Evolutionary conservation across 35 echinoderm and acorn worm species (phyloP).

Genomic region (Apostichopus californicus): DNA sequence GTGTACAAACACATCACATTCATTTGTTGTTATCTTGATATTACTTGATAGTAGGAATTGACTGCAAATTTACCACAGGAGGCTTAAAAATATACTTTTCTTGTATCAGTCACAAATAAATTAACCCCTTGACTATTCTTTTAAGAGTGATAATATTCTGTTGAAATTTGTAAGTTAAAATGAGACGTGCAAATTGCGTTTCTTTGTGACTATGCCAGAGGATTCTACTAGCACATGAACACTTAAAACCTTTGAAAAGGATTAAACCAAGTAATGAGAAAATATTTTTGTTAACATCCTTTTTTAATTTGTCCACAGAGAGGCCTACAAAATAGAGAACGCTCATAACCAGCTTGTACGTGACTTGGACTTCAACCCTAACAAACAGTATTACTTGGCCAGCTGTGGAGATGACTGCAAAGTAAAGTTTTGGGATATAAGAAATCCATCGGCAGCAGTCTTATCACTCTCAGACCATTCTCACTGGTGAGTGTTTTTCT

Average conservation of each 20-base stretch:
- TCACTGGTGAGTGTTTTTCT: conserved; percentile 82
- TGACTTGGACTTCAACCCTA: conserved; percentile 97
- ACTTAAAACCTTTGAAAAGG: background rate
- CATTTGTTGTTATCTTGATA: no score
- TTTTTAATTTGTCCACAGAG: conserved; percentile 48
- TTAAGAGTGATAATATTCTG: no score
- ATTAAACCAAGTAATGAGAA: no score
- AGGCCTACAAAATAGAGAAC: conserved; percentile 91
- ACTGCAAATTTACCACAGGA: no score
- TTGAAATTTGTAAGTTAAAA: no score
- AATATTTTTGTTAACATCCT: background rate
- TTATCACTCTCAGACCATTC: conserved; percentile 84
- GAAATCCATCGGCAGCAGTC: conserved; percentile 71
- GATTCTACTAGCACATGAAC: background rate
- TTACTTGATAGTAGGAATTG: no score
- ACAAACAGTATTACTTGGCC: conserved; percentile 98
- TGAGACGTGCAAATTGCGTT: no score
- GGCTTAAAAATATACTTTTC: no score
- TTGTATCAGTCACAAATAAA: no score
- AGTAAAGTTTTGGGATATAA: conserved; percentile 96
- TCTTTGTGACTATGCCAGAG: background rate
- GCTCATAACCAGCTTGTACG: conserved; percentile 90
- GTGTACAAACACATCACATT: no score
- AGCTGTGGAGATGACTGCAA: conserved; percentile 99
- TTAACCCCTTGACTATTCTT: no score